Evolutionary conservation across 2,888 invertebrate genomes (phyloP).

Genomic region (Phengaris alcon): DNA sequence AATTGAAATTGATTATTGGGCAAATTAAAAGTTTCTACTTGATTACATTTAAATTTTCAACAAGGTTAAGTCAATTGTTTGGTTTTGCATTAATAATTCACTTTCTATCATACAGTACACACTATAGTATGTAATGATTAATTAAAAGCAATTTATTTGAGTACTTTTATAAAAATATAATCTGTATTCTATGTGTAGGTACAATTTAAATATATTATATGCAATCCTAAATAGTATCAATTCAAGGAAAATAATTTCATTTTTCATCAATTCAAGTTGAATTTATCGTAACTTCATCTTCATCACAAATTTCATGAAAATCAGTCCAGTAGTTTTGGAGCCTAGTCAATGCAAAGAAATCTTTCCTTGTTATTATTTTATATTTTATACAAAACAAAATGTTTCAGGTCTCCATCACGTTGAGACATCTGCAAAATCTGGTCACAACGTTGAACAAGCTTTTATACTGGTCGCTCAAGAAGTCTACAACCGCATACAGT

Average conservation of each 20-base stretch:
- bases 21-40: background rate
- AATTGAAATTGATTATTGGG: background rate
- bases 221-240: too few relatives aligned
- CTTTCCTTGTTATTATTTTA: too few relatives aligned
- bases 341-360: too few relatives aligned
- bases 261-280: too few relatives aligned
- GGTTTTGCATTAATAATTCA: background rate
- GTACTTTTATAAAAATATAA: background rate
- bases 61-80: background rate
- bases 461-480: slow-evolving; percentile 95
- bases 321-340: too few relatives aligned
- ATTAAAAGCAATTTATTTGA: background rate
- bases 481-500: slow-evolving; percentile 92
- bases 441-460: slow-evolving; percentile 95
- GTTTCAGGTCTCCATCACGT: slow-evolving; percentile 87
- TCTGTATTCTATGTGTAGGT: too few relatives aligned
- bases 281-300: too few relatives aligned
- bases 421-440: slow-evolving; percentile 97
- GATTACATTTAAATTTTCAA: background rate
- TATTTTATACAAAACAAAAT: background rate
- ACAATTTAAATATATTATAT: too few relatives aligned
- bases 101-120: background rate
- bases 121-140: background rate
- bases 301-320: too few relatives aligned
- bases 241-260: too few relatives aligned